phyloP scores from a whole-genome alignment of 2,888 invertebrate species.

The Nomada fabriciana region DNA sequence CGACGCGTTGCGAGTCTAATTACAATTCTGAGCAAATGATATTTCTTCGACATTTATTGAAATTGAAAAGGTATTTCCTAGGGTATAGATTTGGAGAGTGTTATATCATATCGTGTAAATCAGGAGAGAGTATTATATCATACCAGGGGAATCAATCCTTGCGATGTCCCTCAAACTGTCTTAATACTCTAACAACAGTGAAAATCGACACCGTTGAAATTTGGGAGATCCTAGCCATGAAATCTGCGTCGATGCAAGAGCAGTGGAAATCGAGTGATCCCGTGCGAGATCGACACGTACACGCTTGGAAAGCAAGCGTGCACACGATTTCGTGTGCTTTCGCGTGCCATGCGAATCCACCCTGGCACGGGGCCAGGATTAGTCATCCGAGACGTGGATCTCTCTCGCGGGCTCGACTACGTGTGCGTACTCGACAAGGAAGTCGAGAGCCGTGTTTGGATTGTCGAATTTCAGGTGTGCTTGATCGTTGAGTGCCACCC shows the following conservation, averaged over 20 bases:
- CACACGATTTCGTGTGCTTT: constrained; percentile 21
- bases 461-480: constrained; percentile 59
- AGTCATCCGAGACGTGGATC: constrained; percentile 69
- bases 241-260: constrained; percentile 15
- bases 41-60: no score
- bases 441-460: constrained; percentile 51
- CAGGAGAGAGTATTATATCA: no score
- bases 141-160: no score
- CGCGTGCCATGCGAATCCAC: constrained; percentile 27
- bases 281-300: constrained; percentile 5
- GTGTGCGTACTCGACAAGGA: constrained; percentile 57
- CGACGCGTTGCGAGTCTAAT: no score
- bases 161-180: no score
- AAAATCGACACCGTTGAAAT: neutral
- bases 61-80: no score
- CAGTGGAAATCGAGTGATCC: neutral
- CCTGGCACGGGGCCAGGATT: constrained; percentile 72
- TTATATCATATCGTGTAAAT: no score
- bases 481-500: constrained; percentile 20
- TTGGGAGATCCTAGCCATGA: neutral
- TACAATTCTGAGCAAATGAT: neutral
- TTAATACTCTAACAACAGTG: neutral
- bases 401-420: constrained; percentile 49
- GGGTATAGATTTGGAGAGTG: no score
- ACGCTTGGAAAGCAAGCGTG: constrained; percentile 15